These are phyloP conservation scores for Cottus gobio DNA, from an alignment of 2,113 vertebrate genomes.

Conservation along the genomic window DNA sequence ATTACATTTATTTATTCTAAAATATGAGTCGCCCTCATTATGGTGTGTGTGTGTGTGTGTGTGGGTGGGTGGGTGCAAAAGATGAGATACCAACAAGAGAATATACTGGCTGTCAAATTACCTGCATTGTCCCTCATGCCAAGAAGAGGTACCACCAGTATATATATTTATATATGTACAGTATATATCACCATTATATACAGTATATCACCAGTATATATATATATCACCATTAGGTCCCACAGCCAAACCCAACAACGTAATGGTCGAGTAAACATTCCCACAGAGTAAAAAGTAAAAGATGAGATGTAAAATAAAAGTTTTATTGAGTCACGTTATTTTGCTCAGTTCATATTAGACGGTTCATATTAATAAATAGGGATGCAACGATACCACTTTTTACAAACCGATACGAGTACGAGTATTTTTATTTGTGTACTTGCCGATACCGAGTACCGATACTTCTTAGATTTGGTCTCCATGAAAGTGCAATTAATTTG, in stretches of 20 bases:
- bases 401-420: too few relatives aligned
- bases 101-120: not conserved
- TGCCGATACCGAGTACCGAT: too few relatives aligned
- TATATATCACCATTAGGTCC: not conserved
- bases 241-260: not conserved
- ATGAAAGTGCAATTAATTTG: too few relatives aligned
- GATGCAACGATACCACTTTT: too few relatives aligned
- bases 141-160: not conserved
- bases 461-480: too few relatives aligned
- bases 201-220: too few relatives aligned
- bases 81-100: not conserved
- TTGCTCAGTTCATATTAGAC: not conserved
- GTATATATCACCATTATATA: too few relatives aligned
- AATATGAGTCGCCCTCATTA: constrained; percentile 3
- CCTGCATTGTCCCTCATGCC: not conserved
- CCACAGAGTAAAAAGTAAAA: not conserved
- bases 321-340: not conserved
- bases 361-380: not conserved
- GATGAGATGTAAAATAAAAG: not conserved
- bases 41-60: not conserved
- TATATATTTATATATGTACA: too few relatives aligned
- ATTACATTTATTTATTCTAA: not conserved
- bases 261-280: not conserved
- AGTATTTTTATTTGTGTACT: too few relatives aligned
- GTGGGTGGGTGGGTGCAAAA: not conserved